These are phyloP conservation scores for Theretra japonica DNA, from an alignment of 2,888 invertebrate species.

Conservation along the genomic window DNA sequence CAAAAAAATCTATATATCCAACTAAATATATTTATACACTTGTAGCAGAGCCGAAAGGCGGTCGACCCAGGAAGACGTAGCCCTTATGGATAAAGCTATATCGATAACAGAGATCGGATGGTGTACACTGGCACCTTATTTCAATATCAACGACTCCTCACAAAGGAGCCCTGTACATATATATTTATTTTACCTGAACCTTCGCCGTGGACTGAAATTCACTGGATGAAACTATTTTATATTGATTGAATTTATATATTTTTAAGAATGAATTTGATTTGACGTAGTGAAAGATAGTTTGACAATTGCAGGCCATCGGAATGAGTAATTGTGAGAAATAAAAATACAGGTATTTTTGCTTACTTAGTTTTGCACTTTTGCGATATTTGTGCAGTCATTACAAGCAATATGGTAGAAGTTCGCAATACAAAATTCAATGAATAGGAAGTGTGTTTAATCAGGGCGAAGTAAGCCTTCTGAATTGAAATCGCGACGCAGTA, in stretches of 20 bases:
- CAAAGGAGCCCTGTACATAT: conserved; percentile 62
- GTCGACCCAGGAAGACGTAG: conserved; percentile 37
- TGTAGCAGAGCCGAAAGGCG: neutral
- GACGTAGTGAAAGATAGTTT: neutral
- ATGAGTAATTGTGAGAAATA: neutral
- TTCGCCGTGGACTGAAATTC: conserved; percentile 42
- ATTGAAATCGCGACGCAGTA: too few species aligned
- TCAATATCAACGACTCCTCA: conserved; percentile 73
- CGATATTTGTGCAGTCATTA: too few species aligned
- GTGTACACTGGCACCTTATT: conserved; percentile 66
- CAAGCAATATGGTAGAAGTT: too few species aligned
- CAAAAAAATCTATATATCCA: neutral
- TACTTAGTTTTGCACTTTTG: too few species aligned
- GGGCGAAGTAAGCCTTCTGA: too few species aligned
- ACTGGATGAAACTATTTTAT: conserved; percentile 33
- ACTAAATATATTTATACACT: neutral
- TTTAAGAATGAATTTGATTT: neutral
- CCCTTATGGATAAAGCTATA: conserved; percentile 66
- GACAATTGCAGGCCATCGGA: neutral
- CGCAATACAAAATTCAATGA: too few species aligned
- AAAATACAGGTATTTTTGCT: too few species aligned
- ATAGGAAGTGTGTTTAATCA: too few species aligned
- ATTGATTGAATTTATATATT: neutral
- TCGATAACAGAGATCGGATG: conserved; percentile 68
- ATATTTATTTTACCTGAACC: conserved; percentile 60